phyloP scores from a whole-genome alignment of 2,113 vertebrate genomes.

The Carassius auratus region DNA sequence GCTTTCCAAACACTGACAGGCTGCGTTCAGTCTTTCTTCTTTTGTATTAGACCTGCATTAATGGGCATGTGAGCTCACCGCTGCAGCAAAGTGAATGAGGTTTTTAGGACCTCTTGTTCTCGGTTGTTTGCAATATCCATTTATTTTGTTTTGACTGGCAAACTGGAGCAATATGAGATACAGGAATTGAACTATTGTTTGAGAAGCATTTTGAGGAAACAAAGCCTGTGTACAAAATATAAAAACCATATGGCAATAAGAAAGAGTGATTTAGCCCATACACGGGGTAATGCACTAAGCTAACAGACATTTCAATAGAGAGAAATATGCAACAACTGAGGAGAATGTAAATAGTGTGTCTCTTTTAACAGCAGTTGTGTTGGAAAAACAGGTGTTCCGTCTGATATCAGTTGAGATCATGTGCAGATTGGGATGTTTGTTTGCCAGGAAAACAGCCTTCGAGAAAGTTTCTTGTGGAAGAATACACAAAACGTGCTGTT shows the following conservation, averaged over 20 bases:
- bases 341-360: conserved; percentile 11
- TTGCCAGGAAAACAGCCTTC: conserved; percentile 22
- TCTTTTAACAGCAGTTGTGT: conserved; percentile 17
- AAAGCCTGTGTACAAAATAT: conserved; percentile 49
- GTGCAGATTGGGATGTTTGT: conserved; percentile 23
- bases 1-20: neutral
- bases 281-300: neutral
- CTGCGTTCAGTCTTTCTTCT: conserved; percentile 3
- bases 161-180: conserved; percentile 57
- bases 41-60: conserved; percentile 33
- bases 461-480: neutral
- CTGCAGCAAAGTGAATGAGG: conserved; percentile 24
- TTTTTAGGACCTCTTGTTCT: conserved; percentile 18
- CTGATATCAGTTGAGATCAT: neutral
- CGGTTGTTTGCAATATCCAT: conserved; percentile 14
- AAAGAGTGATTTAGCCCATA: conserved; percentile 10
- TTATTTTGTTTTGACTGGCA: conserved; percentile 21
- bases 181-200: conserved; percentile 62
- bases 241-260: conserved; percentile 39
- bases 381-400: conserved; percentile 19
- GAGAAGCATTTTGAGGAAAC: conserved; percentile 62
- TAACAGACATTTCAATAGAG: conserved; percentile 15
- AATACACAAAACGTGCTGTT: neutral
- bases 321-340: conserved; percentile 5
- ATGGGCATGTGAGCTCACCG: conserved; percentile 17